Evolutionary conservation across 2,888 invertebrate species (phyloP), one percentile per base, ranked within the genome.

Genomic region (Cheilosia grossa): DNA sequence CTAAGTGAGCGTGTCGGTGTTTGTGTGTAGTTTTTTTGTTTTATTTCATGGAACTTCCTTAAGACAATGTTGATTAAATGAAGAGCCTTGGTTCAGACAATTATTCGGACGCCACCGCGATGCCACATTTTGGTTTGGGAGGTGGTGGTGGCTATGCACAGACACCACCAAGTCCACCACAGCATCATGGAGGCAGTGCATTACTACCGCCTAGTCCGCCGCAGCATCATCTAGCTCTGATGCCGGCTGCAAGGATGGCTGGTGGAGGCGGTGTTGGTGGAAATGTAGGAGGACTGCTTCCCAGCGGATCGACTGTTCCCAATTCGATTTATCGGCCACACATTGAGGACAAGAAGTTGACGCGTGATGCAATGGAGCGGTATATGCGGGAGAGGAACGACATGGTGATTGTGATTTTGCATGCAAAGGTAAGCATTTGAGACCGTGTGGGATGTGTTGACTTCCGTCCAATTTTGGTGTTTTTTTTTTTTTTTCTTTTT

Each of bases 351-450:
- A 96, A 97, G 89, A 91, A 92, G 77, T 86, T 92, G 69, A 90
- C 91, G 69, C 90, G 91, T 56, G 92, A 92, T 77, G 92, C 98
- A 47, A 99, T 99, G 99, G 97, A 98, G 91, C 95, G 97, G 75
- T 99, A 99, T 92, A 94, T 99, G 89, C 94, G 97, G 74, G 98
- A 98, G 91, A 94, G 98, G 88, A 97, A 97, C 89, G 98, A 98
- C 92, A 98, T 98, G 97, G 96, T 98, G 24, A 96, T 99, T 79
- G 98, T 99, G 66, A 99, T 99, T 89, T 93, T 99, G 74, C 99
- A 99, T 93, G 99, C 99, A 59, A 99, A 99, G 94, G 92, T 92
- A 88, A 88, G 75, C 82, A 79, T 56, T 51, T 51, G 24, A 15
- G 5, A 13, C n/a, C n/a, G n/a, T 44, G 44, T 17, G 7, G n/a